A percentile compares a stretch with the other conserved stretches of the same genome.
phyloP scores from a whole-genome alignment of 2,888 invertebrate species.

The Leucoptera coffeella region DNA sequence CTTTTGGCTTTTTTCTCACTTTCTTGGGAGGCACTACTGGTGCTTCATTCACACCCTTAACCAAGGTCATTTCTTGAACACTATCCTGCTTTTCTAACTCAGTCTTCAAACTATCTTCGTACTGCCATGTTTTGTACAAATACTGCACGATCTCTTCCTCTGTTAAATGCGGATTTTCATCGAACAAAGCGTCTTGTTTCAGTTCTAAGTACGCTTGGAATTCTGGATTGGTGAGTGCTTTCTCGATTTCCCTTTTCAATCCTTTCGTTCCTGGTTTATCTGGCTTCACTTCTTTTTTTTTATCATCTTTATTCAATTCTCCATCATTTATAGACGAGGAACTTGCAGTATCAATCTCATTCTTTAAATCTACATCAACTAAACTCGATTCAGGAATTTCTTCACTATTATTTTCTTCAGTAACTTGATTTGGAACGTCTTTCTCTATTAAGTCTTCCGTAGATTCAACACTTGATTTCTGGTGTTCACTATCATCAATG shows the following conservation, averaged over 20 bases:
- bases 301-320: background rate
- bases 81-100: slow-evolving; percentile 17
- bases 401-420: no score
- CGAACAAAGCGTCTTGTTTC: slow-evolving; percentile 33
- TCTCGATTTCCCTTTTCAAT: slow-evolving; percentile 4
- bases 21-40: slow-evolving; percentile 13
- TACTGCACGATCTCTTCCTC: slow-evolving; percentile 32
- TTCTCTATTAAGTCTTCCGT: no score
- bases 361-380: background rate
- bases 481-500: no score
- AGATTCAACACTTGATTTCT: no score
- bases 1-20: slow-evolving; percentile 17
- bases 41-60: slow-evolving; percentile 22
- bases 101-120: slow-evolving; percentile 24
- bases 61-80: slow-evolving; percentile 16
- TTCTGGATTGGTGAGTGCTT: slow-evolving; percentile 16
- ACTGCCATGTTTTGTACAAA: slow-evolving; percentile 41
- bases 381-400: background rate
- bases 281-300: no score
- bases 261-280: background rate
- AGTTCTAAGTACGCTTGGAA: slow-evolving; percentile 42
- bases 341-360: background rate
- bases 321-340: background rate
- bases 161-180: slow-evolving; percentile 40
- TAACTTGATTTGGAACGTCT: no score